Evolutionary conservation across 2,113 vertebrate genomes (phyloP).

Genomic region (Sterrhoptilus dennistouni): DNA sequence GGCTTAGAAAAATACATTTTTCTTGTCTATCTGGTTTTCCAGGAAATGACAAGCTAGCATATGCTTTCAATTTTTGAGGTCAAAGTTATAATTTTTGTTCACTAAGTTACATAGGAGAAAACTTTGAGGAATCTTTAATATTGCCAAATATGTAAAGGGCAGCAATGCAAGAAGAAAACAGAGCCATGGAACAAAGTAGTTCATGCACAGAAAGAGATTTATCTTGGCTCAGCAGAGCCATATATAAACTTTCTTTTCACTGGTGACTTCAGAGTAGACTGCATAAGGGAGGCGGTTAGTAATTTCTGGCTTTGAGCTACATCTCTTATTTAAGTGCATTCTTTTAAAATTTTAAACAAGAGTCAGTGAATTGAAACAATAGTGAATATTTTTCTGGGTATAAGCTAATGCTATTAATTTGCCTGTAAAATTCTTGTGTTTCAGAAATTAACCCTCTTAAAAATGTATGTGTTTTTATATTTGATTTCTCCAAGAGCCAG

Average conservation of each 20-base stretch:
- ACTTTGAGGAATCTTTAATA: conserved; percentile 65
- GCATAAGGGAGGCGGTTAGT: conserved; percentile 16
- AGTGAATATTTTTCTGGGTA: background rate
- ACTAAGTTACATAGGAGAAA: conserved; percentile 58
- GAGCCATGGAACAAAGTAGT: conserved; percentile 52
- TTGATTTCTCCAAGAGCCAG: background rate
- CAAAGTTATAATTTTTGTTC: conserved; percentile 54
- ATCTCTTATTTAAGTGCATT: conserved; percentile 19
- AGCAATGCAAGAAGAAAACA: conserved; percentile 35
- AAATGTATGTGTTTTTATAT: background rate
- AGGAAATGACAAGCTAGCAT: conserved; percentile 55
- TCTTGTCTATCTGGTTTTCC: conserved; percentile 28
- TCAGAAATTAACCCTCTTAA: background rate
- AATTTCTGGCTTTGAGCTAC: conserved; percentile 33
- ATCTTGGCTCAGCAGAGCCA: conserved; percentile 48
- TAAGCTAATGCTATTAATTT: background rate
- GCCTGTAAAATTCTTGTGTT: background rate
- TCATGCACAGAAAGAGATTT: conserved; percentile 48
- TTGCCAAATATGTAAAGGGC: conserved; percentile 66
- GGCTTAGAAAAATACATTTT: conserved; percentile 33
- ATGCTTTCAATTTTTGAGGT: conserved; percentile 67
- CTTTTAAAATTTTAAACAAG: conserved; percentile 19
- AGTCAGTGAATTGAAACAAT: background rate
- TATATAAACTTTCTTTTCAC: conserved; percentile 42
- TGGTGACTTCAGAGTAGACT: conserved; percentile 37